These are phyloP conservation scores for Lobophora halterata DNA, from an alignment of 2,888 invertebrate species.

Conservation along the genomic window DNA sequence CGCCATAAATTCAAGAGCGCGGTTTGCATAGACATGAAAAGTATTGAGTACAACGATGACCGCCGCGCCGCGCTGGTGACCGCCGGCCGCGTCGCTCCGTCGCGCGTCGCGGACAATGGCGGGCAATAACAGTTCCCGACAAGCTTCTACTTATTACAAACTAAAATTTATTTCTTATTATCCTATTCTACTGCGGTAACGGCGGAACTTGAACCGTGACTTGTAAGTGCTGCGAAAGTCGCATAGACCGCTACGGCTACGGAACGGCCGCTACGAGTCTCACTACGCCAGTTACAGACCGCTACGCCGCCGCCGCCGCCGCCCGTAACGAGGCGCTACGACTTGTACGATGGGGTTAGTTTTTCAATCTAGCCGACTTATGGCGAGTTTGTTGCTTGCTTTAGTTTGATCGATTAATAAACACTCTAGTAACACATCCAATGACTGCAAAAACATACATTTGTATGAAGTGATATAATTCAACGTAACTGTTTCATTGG, in stretches of 20 bases:
- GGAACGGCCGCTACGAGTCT: too few relatives aligned
- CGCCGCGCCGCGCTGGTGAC: too few relatives aligned
- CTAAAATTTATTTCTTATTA: too few relatives aligned
- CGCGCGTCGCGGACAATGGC: background rate
- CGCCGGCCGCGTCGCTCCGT: background rate
- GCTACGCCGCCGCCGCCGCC: background rate
- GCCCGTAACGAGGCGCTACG: slow-evolving; percentile 1
- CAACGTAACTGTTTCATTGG: too few relatives aligned
- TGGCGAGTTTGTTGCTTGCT: background rate
- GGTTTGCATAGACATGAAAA: too few relatives aligned
- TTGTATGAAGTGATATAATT: too few relatives aligned
- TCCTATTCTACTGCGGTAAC: background rate
- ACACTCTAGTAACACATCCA: too few relatives aligned
- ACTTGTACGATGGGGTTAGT: background rate
- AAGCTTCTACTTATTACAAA: slow-evolving; percentile 11
- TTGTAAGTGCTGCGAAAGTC: background rate
- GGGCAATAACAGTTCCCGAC: slow-evolving; percentile 1
- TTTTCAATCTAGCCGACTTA: background rate
- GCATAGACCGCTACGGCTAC: too few relatives aligned
- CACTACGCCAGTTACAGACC: background rate
- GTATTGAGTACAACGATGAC: too few relatives aligned
- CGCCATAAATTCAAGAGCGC: too few relatives aligned
- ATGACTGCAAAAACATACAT: too few relatives aligned
- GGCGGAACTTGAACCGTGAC: slow-evolving; percentile 1
- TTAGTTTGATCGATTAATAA: background rate